These are phyloP conservation scores for Aepyceros melampus DNA, from an alignment of 2,113 vertebrate genomes.

Conservation along the genomic window DNA sequence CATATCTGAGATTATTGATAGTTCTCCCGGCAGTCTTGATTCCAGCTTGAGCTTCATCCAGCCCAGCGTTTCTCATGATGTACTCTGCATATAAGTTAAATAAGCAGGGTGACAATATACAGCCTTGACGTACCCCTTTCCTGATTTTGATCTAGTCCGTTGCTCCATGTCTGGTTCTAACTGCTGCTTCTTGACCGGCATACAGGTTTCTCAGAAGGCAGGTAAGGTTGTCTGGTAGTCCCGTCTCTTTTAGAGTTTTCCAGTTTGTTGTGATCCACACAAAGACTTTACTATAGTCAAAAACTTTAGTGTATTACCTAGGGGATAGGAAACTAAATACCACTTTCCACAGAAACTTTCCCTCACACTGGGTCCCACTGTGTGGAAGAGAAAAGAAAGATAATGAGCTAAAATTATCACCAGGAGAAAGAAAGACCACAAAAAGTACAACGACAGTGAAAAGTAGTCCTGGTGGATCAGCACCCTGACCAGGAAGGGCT, in stretches of 20 bases:
- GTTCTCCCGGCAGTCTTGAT: background rate
- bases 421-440: background rate
- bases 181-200: background rate
- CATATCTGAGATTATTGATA: background rate
- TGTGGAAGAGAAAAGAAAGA: background rate
- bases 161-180: background rate
- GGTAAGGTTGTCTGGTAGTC: background rate
- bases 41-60: background rate
- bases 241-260: background rate
- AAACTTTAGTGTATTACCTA: background rate
- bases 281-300: background rate
- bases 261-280: background rate
- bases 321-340: background rate
- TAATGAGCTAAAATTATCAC: background rate
- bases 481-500: rapidly evolving
- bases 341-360: background rate
- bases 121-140: background rate
- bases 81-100: background rate
- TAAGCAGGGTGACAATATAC: background rate
- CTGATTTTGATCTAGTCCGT: background rate
- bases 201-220: background rate
- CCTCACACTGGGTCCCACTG: background rate
- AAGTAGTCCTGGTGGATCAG: background rate
- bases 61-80: background rate
- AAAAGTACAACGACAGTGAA: background rate